These are phyloP conservation scores for Drosophila anceps DNA, from an alignment of 2,888 invertebrate species.

Conservation along the genomic window DNA sequence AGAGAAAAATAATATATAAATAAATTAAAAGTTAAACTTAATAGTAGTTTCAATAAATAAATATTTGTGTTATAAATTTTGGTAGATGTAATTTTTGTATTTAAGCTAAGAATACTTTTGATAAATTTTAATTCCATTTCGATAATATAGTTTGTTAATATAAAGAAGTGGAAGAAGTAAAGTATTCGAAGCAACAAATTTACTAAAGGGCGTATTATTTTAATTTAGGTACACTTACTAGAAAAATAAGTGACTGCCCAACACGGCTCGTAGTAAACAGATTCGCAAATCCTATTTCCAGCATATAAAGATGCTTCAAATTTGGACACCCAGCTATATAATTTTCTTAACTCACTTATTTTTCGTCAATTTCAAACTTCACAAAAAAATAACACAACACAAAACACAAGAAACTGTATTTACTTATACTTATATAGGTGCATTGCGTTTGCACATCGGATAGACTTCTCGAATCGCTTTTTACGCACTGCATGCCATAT, in stretches of 20 bases:
- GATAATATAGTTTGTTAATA: too few relatives aligned
- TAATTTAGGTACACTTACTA: neutral
- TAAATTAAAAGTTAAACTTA: too few relatives aligned
- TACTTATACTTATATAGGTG: neutral
- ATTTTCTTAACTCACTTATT: conserved; percentile 1
- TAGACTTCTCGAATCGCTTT: conserved; percentile 6
- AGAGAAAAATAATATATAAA: too few relatives aligned
- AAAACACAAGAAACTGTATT: neutral
- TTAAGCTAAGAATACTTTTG: too few relatives aligned
- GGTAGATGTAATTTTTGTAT: too few relatives aligned
- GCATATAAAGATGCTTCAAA: neutral
- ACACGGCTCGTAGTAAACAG: too few relatives aligned
- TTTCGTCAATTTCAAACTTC: neutral
- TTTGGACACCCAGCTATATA: neutral
- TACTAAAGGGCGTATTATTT: neutral
- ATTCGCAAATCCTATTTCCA: too few relatives aligned
- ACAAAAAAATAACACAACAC: neutral
- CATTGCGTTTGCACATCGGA: conserved; percentile 31
- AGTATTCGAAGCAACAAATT: too few relatives aligned
- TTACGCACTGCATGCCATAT: conserved; percentile 24
- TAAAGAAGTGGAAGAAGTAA: too few relatives aligned
- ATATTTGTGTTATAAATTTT: too few relatives aligned
- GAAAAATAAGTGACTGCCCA: neutral
- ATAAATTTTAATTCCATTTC: too few relatives aligned
- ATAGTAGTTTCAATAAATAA: too few relatives aligned